Conservation (phyloP, 2,113 vertebrate genomes). For the Gasterosteus nipponicus region DNA sequence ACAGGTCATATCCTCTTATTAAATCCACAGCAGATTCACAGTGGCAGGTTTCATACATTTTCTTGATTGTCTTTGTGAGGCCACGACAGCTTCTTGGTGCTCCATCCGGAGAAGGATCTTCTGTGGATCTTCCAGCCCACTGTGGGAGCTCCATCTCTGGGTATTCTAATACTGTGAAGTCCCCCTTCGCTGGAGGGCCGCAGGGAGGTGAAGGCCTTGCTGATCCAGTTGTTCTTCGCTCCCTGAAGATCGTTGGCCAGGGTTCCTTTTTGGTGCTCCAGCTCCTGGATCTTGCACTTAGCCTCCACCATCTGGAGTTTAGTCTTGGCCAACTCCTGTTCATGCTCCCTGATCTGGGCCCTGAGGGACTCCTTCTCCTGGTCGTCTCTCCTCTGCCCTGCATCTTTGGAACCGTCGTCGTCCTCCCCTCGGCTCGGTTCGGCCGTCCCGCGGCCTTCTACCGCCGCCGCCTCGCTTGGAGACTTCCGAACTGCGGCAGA, state of each 20-base stretch:
- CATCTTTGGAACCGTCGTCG: rapidly evolving
- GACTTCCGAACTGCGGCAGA: constrained; percentile 53
- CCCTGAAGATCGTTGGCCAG: constrained; percentile 90
- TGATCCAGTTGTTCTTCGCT: constrained; percentile 96
- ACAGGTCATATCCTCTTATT: not conserved
- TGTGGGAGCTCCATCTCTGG: constrained; percentile 12
- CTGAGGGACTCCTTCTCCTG: constrained; percentile 86
- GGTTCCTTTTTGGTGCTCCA: constrained; percentile 91
- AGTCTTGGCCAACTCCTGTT: constrained; percentile 90
- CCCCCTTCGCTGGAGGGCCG: constrained; percentile 81
- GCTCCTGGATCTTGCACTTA: constrained; percentile 95
- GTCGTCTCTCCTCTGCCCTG: constrained; percentile 27
- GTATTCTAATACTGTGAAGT: not conserved
- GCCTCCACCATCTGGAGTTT: constrained; percentile 95
- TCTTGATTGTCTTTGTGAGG: constrained; percentile 51
- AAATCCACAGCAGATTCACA: not conserved
- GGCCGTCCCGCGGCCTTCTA: not conserved
- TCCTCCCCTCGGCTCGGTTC: not conserved
- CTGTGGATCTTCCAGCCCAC: constrained; percentile 28
- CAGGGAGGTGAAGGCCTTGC: constrained; percentile 93
- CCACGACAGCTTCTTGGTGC: constrained; percentile 52
- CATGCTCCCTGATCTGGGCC: constrained; percentile 88
- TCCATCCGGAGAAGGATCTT: constrained; percentile 52
- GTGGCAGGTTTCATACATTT: constrained; percentile 31
- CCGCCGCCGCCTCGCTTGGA: not conserved